Evolutionary conservation across 2,888 invertebrate genomes (phyloP).

Genomic region (Trissoscelio sp.): DNA sequence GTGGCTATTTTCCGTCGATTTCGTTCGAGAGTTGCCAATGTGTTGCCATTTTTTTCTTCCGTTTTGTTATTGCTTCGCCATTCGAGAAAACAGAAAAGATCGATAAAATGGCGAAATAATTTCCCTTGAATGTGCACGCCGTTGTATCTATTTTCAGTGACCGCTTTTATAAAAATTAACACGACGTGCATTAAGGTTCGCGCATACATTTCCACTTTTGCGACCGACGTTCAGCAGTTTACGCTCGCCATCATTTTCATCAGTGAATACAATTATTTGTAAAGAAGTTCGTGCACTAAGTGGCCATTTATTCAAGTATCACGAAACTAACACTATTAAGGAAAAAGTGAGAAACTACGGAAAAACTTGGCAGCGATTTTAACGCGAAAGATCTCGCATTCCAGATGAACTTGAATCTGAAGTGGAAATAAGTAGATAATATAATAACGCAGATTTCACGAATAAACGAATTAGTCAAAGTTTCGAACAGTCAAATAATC

Average conservation of each 20-base stretch:
- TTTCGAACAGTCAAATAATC: conserved; percentile 9
- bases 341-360: conserved; percentile 11
- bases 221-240: not conserved
- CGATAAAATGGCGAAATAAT: conserved; percentile 57
- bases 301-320: conserved; percentile 11
- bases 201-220: not conserved
- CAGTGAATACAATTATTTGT: conserved; percentile 12
- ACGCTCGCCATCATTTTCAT: not conserved
- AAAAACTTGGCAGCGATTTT: conserved; percentile 23
- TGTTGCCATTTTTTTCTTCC: conserved; percentile 55
- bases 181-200: not conserved
- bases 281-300: not conserved
- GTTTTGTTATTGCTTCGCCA: conserved; percentile 53
- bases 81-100: conserved; percentile 51
- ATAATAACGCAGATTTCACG: not conserved
- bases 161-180: conserved; percentile 28
- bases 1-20: conserved; percentile 72
- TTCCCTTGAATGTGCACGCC: conserved; percentile 20
- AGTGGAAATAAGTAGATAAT: conserved; percentile 23
- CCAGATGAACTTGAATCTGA: conserved; percentile 10
- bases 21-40: conserved; percentile 52
- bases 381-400: conserved; percentile 8
- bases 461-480: not conserved
- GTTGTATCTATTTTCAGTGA: conserved; percentile 17
- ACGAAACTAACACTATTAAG: conserved; percentile 10